Conservation (phyloP, 2,888 invertebrate genomes). For the Erebia palarica region DNA sequence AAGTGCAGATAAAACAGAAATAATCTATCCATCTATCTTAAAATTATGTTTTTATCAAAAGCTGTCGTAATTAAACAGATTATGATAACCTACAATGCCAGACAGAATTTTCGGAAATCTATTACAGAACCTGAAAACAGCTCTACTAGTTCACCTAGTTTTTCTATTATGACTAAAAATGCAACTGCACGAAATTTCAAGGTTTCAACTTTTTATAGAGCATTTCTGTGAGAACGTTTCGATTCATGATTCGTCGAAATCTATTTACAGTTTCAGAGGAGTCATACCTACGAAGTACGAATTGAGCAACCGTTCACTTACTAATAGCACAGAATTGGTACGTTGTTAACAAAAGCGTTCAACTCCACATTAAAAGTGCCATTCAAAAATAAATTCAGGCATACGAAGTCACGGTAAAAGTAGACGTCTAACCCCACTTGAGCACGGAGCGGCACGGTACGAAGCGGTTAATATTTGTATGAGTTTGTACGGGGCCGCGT, state of each 20-base stretch:
- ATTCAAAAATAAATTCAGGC: neutral
- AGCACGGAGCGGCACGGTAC: too few species aligned
- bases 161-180: slow-evolving; percentile 16
- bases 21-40: too few species aligned
- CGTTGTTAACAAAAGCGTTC: neutral
- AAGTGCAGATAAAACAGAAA: too few species aligned
- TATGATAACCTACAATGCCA: neutral
- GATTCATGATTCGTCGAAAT: slow-evolving; percentile 26
- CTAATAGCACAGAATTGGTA: neutral
- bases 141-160: neutral
- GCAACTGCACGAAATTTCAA: slow-evolving; percentile 32
- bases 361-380: neutral
- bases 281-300: slow-evolving; percentile 1
- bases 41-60: too few species aligned
- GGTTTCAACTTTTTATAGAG: slow-evolving; percentile 32
- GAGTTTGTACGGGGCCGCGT: too few species aligned
- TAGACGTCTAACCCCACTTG: too few species aligned
- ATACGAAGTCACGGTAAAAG: too few species aligned
- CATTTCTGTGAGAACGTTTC: slow-evolving; percentile 33
- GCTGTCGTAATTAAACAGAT: neutral
- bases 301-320: slow-evolving; percentile 15
- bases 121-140: slow-evolving; percentile 6
- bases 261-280: slow-evolving; percentile 22
- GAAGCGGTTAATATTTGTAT: too few species aligned
- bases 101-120: slow-evolving; percentile 6